A percentile compares a stretch with the other conserved stretches of the same genome.
phyloP scores from a whole-genome alignment of 2,888 invertebrate species.

The Sphecodes monilicornis region DNA sequence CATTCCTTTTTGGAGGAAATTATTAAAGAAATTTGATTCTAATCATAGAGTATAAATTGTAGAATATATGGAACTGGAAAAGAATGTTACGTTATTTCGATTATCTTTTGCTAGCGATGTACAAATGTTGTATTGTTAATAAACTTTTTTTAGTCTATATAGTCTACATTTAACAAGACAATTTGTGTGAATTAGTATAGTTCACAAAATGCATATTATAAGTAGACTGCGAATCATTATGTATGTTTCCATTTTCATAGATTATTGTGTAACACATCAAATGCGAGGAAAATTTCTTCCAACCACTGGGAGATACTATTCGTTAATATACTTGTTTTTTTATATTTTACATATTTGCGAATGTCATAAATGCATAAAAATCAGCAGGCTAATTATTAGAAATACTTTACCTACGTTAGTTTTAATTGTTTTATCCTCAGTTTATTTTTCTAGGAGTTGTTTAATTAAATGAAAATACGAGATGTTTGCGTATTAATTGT shows the following conservation, averaged over 20 bases:
- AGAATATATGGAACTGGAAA: neutral
- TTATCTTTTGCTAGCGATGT: constrained; percentile 50
- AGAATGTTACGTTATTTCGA: constrained; percentile 19
- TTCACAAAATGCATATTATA: neutral
- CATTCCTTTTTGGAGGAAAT: constrained; percentile 18
- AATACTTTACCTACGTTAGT: neutral
- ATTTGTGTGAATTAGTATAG: neutral
- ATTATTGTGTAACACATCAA: neutral
- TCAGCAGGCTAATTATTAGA: neutral
- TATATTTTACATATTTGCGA: too few relatives aligned
- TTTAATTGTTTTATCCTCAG: neutral
- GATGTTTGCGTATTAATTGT: too few relatives aligned
- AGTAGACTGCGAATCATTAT: neutral
- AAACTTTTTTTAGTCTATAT: constrained; percentile 31
- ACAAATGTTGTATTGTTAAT: constrained; percentile 53
- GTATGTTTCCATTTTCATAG: neutral
- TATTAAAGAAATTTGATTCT: constrained; percentile 1
- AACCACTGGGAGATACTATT: neutral
- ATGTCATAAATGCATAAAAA: too few relatives aligned
- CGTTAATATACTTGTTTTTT: neutral
- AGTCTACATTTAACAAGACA: constrained; percentile 19
- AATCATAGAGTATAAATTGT: constrained; percentile 8
- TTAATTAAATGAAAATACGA: too few relatives aligned
- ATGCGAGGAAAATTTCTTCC: neutral
- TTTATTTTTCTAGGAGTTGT: too few relatives aligned